Base-by-base conservation (phyloP, 2,888 invertebrate species). In the Caenorhabditis sp. region DNA sequence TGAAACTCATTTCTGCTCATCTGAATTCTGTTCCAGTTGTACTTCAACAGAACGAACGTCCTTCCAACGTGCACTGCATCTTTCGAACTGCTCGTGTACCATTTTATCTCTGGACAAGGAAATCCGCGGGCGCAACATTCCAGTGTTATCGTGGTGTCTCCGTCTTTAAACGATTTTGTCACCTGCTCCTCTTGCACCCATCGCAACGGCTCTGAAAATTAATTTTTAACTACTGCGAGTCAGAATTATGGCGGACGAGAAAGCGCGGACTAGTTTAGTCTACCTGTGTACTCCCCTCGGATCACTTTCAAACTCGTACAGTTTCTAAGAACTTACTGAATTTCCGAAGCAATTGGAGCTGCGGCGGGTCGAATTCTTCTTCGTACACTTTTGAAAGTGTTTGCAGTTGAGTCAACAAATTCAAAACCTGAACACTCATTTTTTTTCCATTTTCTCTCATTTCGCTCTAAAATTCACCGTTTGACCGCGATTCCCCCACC, bases 91-190 rank as follows among this genome's bases (percentile, higher is more conserved):
- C 52, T 80, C 41, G 80, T 82, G 50, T 80, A 73, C 90, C 90
- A 90, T 79, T 89, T 87, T 71, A 86, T 89, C 5, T 84, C 78
- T 3, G 90, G 90, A 53, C 86, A 88, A 2, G 90, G 90, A 45
- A 90, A 89, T 1, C 89, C 90, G 26, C 81, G 85, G 1, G 90
- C 90, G 55, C 86, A 82, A 15, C 90, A 89, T 43, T 84, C 81
- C 15, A 86, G 46, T 20, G 63, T 73, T 26, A 85, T 61, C 9
- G 70, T 76, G 15, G 63, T 45, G 0, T 81, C 82, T 13, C 81
- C 81, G 22, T n/a, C n/a, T n/a, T n/a, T n/a, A n/a, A 72, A 37
- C 6, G 55, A 22, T 4, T 62, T 32, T 30, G 56, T 48, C 13
- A 77, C 56, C 41, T 62, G 72, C 15, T 72, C 66, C 1, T 61